Base-by-base conservation (phyloP, 2,797 vertebrate species). In the Rhynchotus rufescens region DNA sequence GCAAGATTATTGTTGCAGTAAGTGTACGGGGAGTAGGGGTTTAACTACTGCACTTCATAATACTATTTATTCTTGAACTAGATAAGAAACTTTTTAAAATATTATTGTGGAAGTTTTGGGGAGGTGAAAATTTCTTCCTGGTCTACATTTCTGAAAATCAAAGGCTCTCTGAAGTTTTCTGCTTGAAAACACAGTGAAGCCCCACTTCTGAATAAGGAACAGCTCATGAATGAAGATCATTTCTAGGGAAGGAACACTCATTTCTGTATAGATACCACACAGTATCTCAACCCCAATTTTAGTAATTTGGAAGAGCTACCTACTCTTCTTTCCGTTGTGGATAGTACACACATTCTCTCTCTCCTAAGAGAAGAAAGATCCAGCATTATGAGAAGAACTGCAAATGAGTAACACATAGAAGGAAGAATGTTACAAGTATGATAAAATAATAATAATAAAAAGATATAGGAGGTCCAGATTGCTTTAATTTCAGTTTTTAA, bases 401-500 rank as follows among this genome's bases (percentile, higher is more conserved):
- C 6, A 61, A 34, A 68, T 71, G 34, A 45, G 57, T 57, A 65
- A 89, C 73, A 61, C 14, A 82, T 2, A 30, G 47, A 52, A 67
- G 69, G n/a, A 88, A 91, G 21, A 84, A 80, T 51, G 28, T 32
- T 19, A 5, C 12, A 90, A 32, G 38, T 82, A 49, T 36, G 21
- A 68, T 6, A 86, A 78, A 49, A 45, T 71, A 16, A 88, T 68
- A 32, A 36, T 36, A 36, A 36, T 36, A 9, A 23, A 40, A 74
- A 38, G 9, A 21, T 74, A 65, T 0, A 3, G 72, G 65, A 90
- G 36, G 42, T 84, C 75, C 84, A 80, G 60, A 32, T 23, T 69
- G 80, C 54, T 90, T 86, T 84, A 83, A 83, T 95, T 96, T 93
- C 59, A 84, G 23, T 30, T 83, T 92, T 85, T 60, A 60, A 93